phyloP scores from a whole-genome alignment of 2,797 vertebrate species.

The Anguilla anguilla region DNA sequence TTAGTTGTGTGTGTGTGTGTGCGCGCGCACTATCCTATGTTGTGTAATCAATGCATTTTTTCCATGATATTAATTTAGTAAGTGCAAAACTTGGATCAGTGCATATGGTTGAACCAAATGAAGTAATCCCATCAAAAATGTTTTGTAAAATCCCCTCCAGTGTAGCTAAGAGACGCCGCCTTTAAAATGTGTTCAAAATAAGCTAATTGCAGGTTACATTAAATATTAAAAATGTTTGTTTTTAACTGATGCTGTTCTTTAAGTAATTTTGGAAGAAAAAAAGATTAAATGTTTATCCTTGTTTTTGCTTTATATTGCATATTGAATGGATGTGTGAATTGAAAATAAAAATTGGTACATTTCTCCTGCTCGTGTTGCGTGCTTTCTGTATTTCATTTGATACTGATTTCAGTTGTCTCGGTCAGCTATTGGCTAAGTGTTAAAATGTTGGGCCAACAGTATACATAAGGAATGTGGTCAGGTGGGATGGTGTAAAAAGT shows the following conservation, averaged over 20 bases:
- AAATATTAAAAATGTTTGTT: conserved; percentile 33
- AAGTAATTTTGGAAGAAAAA: conserved; percentile 42
- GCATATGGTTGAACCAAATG: conserved; percentile 7
- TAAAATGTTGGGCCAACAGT: background rate
- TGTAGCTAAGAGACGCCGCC: conserved; percentile 43
- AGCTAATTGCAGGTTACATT: conserved; percentile 55
- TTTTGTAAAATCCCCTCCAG: conserved; percentile 40
- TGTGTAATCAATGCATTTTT: conserved; percentile 31
- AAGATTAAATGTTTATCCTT: conserved; percentile 53
- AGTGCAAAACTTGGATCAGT: conserved; percentile 31
- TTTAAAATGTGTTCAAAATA: conserved; percentile 38
- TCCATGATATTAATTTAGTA: conserved; percentile 36
- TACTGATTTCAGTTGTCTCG: background rate
- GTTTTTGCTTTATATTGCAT: conserved; percentile 73
- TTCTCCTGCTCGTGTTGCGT: conserved; percentile 49
- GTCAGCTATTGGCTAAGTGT: background rate
- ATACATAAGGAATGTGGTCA: background rate
- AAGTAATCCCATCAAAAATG: background rate
- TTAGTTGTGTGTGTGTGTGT: conserved; percentile 28
- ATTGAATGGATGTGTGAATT: conserved; percentile 75
- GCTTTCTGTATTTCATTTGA: background rate
- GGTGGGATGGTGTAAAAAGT: background rate
- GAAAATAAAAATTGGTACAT: conserved; percentile 81
- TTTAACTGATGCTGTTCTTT: conserved; percentile 57
- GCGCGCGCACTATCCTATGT: conserved; percentile 36